Conservation (phyloP, 2,888 invertebrate species). For the Cyclophora punctaria region DNA sequence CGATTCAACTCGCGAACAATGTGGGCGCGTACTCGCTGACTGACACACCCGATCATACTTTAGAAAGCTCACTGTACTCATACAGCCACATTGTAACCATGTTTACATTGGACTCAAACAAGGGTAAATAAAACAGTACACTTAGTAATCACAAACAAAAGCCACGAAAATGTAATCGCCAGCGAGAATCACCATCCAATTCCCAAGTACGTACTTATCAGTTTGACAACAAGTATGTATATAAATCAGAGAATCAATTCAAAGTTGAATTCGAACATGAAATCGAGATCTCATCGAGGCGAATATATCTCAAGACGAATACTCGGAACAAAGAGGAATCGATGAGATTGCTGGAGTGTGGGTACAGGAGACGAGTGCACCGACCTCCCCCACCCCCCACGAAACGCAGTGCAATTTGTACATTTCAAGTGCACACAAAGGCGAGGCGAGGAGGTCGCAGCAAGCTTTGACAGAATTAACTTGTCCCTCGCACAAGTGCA, state of each 20-base stretch:
- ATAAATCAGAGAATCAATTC: slow-evolving; percentile 37
- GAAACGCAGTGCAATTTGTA: slow-evolving; percentile 72
- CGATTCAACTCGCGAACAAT: slow-evolving; percentile 22
- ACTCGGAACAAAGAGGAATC: slow-evolving; percentile 71
- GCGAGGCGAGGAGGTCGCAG: slow-evolving; percentile 67
- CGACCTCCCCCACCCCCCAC: slow-evolving; percentile 59
- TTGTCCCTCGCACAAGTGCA: slow-evolving; percentile 61
- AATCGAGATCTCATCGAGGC: slow-evolving; percentile 53
- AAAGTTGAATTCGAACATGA: slow-evolving; percentile 49
- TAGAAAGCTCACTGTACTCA: background rate
- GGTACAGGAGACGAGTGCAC: slow-evolving; percentile 57
- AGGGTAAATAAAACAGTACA: no score
- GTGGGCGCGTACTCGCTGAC: slow-evolving; percentile 19
- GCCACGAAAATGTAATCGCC: no score
- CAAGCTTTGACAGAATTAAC: slow-evolving; percentile 74
- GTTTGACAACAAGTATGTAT: slow-evolving; percentile 10
- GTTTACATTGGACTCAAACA: no score
- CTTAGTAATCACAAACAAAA: no score
- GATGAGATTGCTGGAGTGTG: slow-evolving; percentile 58
- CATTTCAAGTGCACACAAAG: slow-evolving; percentile 75
- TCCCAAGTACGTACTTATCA: no score
- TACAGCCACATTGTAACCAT: no score
- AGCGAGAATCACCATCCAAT: no score
- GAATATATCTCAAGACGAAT: slow-evolving; percentile 70
- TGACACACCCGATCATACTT: slow-evolving; percentile 23